Evolutionary conservation across 2,888 invertebrate species (phyloP), one percentile per base, ranked within the genome.

Genomic region (Agrochola macilenta): DNA sequence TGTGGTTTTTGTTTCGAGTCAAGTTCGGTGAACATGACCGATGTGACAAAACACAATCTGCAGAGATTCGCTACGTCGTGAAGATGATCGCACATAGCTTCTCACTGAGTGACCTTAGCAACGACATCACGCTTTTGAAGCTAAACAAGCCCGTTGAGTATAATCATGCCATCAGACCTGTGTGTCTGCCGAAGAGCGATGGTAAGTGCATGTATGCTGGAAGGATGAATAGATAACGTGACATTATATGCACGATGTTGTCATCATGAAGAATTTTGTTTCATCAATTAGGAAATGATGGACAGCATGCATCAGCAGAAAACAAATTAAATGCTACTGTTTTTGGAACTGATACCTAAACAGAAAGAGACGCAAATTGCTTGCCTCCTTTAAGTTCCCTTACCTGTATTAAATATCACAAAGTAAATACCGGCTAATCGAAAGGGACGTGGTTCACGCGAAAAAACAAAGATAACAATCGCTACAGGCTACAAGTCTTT

Each of bases 1-100:
- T 98, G 98, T 98, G 98, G 98, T 98, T 98, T 94, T 97, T 98
- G 98, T 98, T 98, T 91, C 98, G 98, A 90, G 98, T 98, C 70
- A 98, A 98, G 5, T 98, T 99, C 87, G 99, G 99, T 0, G 99
- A 99, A 92, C 98, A 99, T 92, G 98, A 99, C 93, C 97, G 98
- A 64, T 99, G 98, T 92, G 97, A 97, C 86, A 97, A 97, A 81
- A 97, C 97, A 64, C 96, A 96, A 71, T 95, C 97, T 54, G 98
- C 98, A 0, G 98, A 98, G 92, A 97, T 98, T 0, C 97, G 98
- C 78, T 98, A 97, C 91, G 97, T 98, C 35, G 94, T 98, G 54
- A 97, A 98, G 87, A 97, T 98, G 72, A 97, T 98, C 52, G 97
- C 97, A 0, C 98, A 98, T 78, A 98, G 98, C 89, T 99, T 99